Conservation (phyloP, 2,113 vertebrate species). For the Hyaena hyaena region DNA sequence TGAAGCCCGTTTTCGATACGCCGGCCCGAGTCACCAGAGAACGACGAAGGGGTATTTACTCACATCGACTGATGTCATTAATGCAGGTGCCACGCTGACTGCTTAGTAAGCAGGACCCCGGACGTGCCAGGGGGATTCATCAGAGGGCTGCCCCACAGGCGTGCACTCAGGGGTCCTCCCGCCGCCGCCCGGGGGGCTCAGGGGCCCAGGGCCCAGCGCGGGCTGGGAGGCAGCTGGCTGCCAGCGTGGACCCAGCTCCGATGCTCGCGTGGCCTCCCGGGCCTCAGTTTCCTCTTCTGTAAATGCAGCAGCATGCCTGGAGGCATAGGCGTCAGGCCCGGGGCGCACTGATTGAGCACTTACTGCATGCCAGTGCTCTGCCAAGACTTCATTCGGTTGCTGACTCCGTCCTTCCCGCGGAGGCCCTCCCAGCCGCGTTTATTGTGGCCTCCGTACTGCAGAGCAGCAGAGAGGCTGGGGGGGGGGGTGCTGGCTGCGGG, state of each 20-base stretch:
- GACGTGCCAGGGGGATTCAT: fast-evolving
- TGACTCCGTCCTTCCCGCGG: background rate
- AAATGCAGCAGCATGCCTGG: fast-evolving
- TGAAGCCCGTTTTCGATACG: fast-evolving
- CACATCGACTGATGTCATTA: background rate
- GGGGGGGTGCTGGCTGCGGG: background rate
- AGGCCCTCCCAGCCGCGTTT: no score
- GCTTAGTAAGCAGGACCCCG: fast-evolving
- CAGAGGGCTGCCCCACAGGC: background rate
- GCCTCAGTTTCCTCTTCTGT: background rate
- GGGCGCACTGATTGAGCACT: background rate
- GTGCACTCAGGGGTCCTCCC: background rate
- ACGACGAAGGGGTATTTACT: fast-evolving
- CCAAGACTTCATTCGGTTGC: background rate
- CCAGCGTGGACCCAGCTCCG: no score
- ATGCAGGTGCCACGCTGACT: fast-evolving
- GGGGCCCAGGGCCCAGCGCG: background rate
- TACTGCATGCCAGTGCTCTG: background rate
- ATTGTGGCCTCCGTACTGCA: fast-evolving
- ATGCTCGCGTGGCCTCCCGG: background rate
- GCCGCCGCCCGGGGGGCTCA: fast-evolving
- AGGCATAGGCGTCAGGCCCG: fast-evolving
- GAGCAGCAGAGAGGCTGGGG: background rate
- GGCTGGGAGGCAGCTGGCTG: background rate
- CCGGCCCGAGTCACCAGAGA: background rate